Percentiles rank a stretch among this genome's conserved stretches.
These are phyloP conservation scores for Onychomys arenicola DNA, from an alignment of 2,797 vertebrate genomes.

Conservation along the genomic window DNA sequence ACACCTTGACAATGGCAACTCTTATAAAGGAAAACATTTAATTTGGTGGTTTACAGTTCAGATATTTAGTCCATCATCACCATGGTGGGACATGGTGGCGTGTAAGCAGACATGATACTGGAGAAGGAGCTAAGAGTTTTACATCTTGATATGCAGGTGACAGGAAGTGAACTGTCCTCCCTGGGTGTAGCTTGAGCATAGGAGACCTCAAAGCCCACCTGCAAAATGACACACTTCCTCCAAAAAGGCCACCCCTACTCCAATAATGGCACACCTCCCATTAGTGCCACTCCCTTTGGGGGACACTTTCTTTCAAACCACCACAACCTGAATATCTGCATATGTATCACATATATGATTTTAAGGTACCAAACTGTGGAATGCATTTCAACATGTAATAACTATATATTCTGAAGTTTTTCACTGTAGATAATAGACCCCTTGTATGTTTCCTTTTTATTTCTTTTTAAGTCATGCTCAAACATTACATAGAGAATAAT, in stretches of 20 bases:
- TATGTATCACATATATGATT: not conserved
- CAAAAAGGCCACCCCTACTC: not conserved
- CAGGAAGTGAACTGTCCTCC: not conserved
- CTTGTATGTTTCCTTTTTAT: not conserved
- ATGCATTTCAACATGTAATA: constrained; percentile 19
- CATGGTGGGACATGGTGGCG: not conserved
- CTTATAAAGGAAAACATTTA: not conserved
- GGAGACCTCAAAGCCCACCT: not conserved
- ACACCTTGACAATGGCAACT: not conserved
- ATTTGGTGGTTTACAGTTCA: not conserved
- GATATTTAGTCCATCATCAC: not conserved
- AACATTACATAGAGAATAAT: constrained; percentile 50
- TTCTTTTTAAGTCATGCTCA: constrained; percentile 33
- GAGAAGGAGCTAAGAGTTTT: not conserved
- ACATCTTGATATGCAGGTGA: not conserved
- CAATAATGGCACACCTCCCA: not conserved
- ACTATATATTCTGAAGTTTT: constrained; percentile 46
- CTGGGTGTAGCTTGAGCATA: not conserved
- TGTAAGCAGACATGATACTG: not conserved
- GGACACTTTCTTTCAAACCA: not conserved
- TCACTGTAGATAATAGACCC: not conserved
- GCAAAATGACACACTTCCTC: not conserved
- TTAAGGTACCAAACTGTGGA: not conserved
- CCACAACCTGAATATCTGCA: not conserved
- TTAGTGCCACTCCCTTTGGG: not conserved